Evolutionary conservation across 2,797 vertebrate genomes (phyloP).

Genomic region (Danionella dracula): DNA sequence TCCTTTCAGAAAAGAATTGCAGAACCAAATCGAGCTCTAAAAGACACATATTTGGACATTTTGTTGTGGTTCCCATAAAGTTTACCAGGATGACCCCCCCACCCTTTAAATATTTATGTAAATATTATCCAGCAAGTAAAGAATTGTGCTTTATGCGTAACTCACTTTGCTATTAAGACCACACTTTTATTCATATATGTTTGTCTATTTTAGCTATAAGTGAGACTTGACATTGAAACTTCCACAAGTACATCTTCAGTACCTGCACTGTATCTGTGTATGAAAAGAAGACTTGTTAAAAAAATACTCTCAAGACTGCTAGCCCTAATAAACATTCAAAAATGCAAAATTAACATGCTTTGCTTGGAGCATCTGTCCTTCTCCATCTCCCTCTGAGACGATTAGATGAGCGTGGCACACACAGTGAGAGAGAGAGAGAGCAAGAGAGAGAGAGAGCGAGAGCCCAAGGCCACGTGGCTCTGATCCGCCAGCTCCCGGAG

Average conservation of each 20-base stretch:
- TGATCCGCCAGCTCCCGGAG: constrained; percentile 33
- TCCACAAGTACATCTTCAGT: not conserved
- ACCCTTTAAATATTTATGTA: too few relatives aligned
- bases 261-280: not conserved
- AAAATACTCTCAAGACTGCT: not conserved
- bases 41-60: too few relatives aligned
- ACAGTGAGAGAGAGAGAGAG: constrained; percentile 3
- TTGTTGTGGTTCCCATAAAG: too few relatives aligned
- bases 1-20: too few relatives aligned
- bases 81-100: too few relatives aligned
- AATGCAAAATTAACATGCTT: not conserved
- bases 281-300: not conserved
- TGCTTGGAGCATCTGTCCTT: constrained; percentile 7
- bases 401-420: too few relatives aligned
- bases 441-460: constrained; percentile 16
- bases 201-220: too few relatives aligned
- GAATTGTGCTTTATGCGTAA: too few relatives aligned
- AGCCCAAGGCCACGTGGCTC: constrained; percentile 20
- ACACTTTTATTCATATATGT: too few relatives aligned
- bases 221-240: not conserved
- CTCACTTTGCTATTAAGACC: too few relatives aligned
- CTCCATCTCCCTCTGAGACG: constrained; percentile 4
- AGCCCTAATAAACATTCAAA: constrained; percentile 3
- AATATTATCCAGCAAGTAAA: too few relatives aligned
- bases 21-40: too few relatives aligned